Conservation (phyloP, 2,113 vertebrate species). For the Apodemus speciosus region DNA sequence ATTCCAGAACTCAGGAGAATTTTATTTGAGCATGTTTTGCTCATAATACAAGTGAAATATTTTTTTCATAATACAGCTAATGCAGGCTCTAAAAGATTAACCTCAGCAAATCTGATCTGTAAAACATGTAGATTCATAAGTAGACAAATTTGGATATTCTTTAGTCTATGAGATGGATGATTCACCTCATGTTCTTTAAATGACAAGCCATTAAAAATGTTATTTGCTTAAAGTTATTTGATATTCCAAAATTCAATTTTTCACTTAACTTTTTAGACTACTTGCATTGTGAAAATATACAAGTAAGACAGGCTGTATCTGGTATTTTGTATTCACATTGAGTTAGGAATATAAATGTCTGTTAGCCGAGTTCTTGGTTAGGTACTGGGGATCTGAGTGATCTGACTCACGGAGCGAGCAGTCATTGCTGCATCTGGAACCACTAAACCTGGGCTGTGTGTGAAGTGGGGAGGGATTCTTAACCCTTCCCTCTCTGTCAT, state of each 20-base stretch:
- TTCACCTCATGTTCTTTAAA: conserved; percentile 65
- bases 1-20: conserved; percentile 9
- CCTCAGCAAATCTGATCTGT: not conserved
- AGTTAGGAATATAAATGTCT: not conserved
- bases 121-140: conserved; percentile 47
- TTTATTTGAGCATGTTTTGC: conserved; percentile 31
- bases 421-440: not conserved
- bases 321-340: conserved; percentile 1
- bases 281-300: conserved; percentile 29
- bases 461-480: not conserved
- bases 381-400: not conserved
- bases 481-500: not conserved
- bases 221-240: conserved; percentile 57
- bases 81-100: conserved; percentile 44
- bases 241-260: conserved; percentile 57
- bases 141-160: conserved; percentile 39
- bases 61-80: not conserved
- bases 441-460: not conserved
- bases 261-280: conserved; percentile 44
- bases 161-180: conserved; percentile 46
- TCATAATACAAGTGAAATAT: not conserved
- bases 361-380: conserved; percentile 3
- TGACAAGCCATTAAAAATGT: conserved; percentile 65
- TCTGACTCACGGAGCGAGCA: not conserved
- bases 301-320: conserved; percentile 29